These are phyloP conservation scores for Heliconius sara DNA, from an alignment of 2,888 invertebrate species.

Conservation along the genomic window DNA sequence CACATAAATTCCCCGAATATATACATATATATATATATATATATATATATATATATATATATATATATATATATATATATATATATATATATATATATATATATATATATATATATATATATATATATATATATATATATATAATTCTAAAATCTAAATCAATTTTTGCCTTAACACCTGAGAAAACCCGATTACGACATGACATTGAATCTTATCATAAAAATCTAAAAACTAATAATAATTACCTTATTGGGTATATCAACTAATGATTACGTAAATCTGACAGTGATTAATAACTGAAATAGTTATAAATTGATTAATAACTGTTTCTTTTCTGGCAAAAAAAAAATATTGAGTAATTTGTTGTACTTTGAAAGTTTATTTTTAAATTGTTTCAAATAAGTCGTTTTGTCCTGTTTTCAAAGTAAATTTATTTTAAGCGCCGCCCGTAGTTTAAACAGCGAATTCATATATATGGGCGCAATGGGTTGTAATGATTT, in stretches of 20 bases:
- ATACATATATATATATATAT: no score
- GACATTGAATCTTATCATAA: slow-evolving; percentile 6
- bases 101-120: no score
- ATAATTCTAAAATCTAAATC: no score
- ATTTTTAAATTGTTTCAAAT: slow-evolving; percentile 35
- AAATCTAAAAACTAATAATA: slow-evolving; percentile 7
- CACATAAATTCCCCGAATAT: no score
- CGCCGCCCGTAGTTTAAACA: slow-evolving; percentile 70
- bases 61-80: no score
- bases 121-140: no score
- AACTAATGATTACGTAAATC: not conserved
- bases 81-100: no score
- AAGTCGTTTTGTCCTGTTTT: slow-evolving; percentile 57
- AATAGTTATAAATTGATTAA: no score
- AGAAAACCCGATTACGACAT: not conserved
- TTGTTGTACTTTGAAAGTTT: not conserved
- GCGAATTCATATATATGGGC: slow-evolving; percentile 68
- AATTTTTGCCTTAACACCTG: not conserved
- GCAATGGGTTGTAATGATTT: slow-evolving; percentile 76
- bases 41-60: no score
- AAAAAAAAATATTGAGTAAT: not conserved
- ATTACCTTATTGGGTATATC: slow-evolving; percentile 9
- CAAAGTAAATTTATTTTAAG: slow-evolving; percentile 74
- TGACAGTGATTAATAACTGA: slow-evolving; percentile 8
- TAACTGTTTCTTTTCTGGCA: not conserved